A percentile compares a stretch with the other conserved stretches of the same genome.
phyloP scores from a whole-genome alignment of 1,140 invertebrate species.

The Diorhabda sublineata region DNA sequence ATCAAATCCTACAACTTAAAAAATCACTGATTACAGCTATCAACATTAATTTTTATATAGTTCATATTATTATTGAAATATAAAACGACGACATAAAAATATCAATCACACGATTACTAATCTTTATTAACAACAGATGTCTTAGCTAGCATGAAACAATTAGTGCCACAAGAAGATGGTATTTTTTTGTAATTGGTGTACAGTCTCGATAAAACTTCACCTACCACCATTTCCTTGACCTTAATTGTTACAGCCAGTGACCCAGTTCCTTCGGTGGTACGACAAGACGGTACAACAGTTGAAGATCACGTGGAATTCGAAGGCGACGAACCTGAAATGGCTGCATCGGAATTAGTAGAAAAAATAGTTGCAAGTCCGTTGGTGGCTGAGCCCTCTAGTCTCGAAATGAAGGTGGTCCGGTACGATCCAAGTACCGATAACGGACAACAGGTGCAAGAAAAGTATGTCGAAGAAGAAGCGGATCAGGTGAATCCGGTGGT shows the following conservation, averaged over 20 bases:
- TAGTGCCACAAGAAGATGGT: too few relatives aligned
- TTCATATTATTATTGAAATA: too few relatives aligned
- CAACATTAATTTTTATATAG: too few relatives aligned
- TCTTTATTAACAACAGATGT: too few relatives aligned
- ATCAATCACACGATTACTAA: too few relatives aligned
- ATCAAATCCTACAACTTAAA: too few relatives aligned
- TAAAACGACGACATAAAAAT: too few relatives aligned
- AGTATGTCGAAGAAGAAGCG: conserved; percentile 68
- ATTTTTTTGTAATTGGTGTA: too few relatives aligned
- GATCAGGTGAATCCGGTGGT: conserved; percentile 69
- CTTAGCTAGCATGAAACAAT: too few relatives aligned
- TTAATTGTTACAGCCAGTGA: conserved; percentile 60
- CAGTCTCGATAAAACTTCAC: too few relatives aligned
- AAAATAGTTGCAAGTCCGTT: conserved; percentile 46
- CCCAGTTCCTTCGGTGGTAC: conserved; percentile 59
- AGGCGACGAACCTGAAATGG: conserved; percentile 44
- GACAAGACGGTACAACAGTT: conserved; percentile 51
- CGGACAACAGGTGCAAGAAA: conserved; percentile 65
- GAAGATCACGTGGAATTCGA: conserved; percentile 23
- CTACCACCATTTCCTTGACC: neutral
- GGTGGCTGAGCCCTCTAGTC: conserved; percentile 47
- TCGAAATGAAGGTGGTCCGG: conserved; percentile 80
- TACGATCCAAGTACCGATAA: conserved; percentile 70
- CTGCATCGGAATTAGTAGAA: conserved; percentile 52
- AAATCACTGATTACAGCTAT: too few relatives aligned